phyloP scores from a whole-genome alignment of 2,888 invertebrate genomes.

The Phanerotoma sp. region DNA sequence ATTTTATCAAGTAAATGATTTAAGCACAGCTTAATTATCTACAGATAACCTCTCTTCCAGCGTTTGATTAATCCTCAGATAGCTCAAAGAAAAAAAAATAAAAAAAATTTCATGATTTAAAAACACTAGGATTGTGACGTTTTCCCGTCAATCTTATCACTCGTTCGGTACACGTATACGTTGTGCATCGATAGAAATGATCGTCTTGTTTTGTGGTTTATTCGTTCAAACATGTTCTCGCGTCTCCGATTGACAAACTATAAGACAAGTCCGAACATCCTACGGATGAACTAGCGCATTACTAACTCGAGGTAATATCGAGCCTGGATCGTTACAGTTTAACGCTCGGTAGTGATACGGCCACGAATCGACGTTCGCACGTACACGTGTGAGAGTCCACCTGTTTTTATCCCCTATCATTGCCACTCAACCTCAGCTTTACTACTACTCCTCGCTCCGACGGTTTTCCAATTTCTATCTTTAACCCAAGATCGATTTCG shows the following conservation, averaged over 20 bases:
- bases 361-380: neutral
- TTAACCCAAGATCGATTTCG: constrained; percentile 17
- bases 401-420: constrained; percentile 2
- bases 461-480: constrained; percentile 14
- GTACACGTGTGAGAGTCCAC: neutral
- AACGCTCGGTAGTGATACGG: neutral
- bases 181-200: constrained; percentile 30
- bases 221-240: constrained; percentile 2
- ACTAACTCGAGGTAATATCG: neutral
- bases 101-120: neutral
- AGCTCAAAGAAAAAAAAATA: neutral
- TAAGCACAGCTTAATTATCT: neutral
- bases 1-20: neutral
- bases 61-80: constrained; percentile 8
- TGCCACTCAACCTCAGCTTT: constrained; percentile 8
- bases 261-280: neutral
- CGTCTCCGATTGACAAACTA: constrained; percentile 1
- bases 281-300: constrained; percentile 2
- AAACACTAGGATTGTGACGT: neutral
- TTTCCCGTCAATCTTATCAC: constrained; percentile 6
- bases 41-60: neutral
- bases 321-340: constrained; percentile 3
- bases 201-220: constrained; percentile 21
- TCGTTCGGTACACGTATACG: constrained; percentile 18
- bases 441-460: constrained; percentile 14